Percentiles rank a stretch among this genome's conserved stretches.
Evolutionary conservation across 2,888 invertebrate genomes (phyloP).

Genomic region (Carabus problematicus): DNA sequence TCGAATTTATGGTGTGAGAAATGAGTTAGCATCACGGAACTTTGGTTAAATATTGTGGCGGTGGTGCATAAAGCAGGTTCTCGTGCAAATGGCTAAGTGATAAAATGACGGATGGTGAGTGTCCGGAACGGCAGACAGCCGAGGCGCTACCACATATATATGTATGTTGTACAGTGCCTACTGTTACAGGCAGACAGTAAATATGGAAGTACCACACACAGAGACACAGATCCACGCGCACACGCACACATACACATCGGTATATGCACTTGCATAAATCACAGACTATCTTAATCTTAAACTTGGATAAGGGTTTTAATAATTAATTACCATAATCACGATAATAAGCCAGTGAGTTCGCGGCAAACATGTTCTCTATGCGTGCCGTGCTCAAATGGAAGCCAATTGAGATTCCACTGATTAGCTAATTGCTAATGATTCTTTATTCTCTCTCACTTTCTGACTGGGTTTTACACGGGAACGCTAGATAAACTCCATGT

Average conservation of each 20-base stretch:
- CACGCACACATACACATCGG: conserved; percentile 17
- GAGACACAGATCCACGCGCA: conserved; percentile 17
- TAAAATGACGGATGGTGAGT: conserved; percentile 13
- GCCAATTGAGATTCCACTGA: conserved; percentile 40
- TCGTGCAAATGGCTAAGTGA: conserved; percentile 4
- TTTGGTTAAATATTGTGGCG: too few species aligned
- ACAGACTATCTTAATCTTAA: conserved; percentile 36
- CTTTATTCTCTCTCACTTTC: conserved; percentile 24
- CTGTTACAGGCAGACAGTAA: conserved; percentile 12
- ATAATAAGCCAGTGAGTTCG: conserved; percentile 34
- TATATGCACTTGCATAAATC: conserved; percentile 34
- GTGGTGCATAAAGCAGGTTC: too few species aligned
- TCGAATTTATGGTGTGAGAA: too few species aligned
- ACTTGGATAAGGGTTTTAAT: conserved; percentile 38
- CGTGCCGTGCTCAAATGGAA: conserved; percentile 28
- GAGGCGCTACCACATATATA: conserved; percentile 3
- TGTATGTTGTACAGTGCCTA: too few species aligned
- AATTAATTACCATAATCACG: conserved; percentile 42
- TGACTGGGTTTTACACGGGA: conserved; percentile 6
- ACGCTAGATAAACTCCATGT: not conserved
- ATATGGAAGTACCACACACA: conserved; percentile 1
- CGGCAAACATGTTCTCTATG: conserved; percentile 25
- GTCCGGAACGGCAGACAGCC: conserved; percentile 8
- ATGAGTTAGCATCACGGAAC: too few species aligned
- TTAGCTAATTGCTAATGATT: conserved; percentile 41